These are phyloP conservation scores for Orthosia cruda DNA, from an alignment of 2,888 invertebrate genomes.

Conservation along the genomic window DNA sequence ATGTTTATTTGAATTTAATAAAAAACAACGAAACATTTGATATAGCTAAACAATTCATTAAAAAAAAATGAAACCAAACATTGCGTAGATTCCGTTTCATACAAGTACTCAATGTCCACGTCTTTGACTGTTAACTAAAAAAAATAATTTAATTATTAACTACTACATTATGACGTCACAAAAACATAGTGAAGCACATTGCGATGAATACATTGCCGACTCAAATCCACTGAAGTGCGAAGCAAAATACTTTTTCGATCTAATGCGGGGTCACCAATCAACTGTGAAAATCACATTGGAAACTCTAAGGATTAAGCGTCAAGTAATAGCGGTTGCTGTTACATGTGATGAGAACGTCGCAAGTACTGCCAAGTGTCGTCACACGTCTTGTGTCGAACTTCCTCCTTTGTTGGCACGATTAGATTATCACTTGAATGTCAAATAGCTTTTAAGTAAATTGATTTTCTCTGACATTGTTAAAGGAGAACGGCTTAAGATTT, in stretches of 20 bases:
- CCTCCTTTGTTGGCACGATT: constrained; percentile 35
- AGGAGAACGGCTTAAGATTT: constrained; percentile 30
- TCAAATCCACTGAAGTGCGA: constrained; percentile 47
- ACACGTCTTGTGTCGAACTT: constrained; percentile 32
- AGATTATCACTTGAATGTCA: constrained; percentile 43
- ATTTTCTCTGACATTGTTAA: constrained; percentile 21
- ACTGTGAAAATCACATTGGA: constrained; percentile 66
- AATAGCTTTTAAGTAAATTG: constrained; percentile 50
- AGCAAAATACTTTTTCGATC: constrained; percentile 50
- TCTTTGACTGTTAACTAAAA: too few relatives aligned
- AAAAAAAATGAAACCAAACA: too few relatives aligned
- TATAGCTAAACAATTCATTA: too few relatives aligned
- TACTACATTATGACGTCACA: constrained; percentile 33
- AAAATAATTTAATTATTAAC: too few relatives aligned
- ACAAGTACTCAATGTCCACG: too few relatives aligned
- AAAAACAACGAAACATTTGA: too few relatives aligned
- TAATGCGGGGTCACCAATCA: constrained; percentile 52
- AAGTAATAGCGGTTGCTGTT: constrained; percentile 52
- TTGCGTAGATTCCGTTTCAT: too few relatives aligned
- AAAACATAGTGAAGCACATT: constrained; percentile 47
- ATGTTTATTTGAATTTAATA: too few relatives aligned
- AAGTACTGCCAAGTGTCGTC: constrained; percentile 26
- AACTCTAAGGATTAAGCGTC: constrained; percentile 51
- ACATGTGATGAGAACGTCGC: constrained; percentile 51
- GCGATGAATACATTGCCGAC: constrained; percentile 36